phyloP scores from a whole-genome alignment of 1,140 invertebrate genomes.

The Brachystomella parvula region DNA sequence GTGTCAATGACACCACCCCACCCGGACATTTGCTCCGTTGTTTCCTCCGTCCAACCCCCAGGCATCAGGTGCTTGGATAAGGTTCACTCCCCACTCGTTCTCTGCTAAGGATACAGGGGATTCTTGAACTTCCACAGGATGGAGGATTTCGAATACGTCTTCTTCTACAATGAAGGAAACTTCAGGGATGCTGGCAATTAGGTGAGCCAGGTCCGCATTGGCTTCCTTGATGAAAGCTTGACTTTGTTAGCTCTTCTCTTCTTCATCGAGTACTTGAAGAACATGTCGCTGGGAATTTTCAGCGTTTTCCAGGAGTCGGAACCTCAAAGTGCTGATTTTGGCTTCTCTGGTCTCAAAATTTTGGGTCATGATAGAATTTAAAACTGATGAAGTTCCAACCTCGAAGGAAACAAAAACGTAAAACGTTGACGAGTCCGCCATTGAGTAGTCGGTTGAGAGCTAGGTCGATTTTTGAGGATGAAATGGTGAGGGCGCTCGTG shows the following conservation, averaged over 20 bases:
- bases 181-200: not conserved
- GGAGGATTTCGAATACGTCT: not conserved
- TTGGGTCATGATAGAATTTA: not conserved
- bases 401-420: not conserved
- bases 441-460: too few species aligned
- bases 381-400: not conserved
- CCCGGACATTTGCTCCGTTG: constrained; percentile 3
- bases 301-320: not conserved
- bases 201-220: not conserved
- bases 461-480: too few species aligned
- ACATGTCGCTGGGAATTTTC: not conserved
- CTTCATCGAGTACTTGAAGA: not conserved
- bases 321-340: not conserved
- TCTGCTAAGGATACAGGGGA: not conserved
- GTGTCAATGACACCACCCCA: constrained; percentile 16
- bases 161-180: not conserved
- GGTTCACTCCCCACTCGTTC: constrained; percentile 15
- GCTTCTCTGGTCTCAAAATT: not conserved
- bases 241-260: not conserved
- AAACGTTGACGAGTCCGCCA: not conserved
- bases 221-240: not conserved
- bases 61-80: not conserved
- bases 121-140: not conserved
- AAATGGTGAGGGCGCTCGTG: too few species aligned
- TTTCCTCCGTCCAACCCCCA: constrained; percentile 14